A percentile compares a stretch with the other conserved stretches of the same genome.
These are phyloP conservation scores for Hephaestus fuliginosus DNA, from an alignment of 2,797 vertebrate genomes.

Conservation along the genomic window DNA sequence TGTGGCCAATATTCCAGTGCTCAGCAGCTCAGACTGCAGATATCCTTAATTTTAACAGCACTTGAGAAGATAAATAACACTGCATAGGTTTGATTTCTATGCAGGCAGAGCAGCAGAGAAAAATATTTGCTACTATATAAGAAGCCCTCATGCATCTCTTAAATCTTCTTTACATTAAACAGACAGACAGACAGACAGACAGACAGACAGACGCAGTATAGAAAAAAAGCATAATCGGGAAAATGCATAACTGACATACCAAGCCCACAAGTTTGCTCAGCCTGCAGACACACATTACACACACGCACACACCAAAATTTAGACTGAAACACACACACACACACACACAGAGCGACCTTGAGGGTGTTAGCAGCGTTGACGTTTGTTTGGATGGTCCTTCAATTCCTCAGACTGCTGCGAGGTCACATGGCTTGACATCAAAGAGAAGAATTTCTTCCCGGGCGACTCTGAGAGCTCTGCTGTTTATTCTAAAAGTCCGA, in stretches of 20 bases:
- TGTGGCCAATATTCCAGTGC: not conserved
- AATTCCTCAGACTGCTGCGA: constrained; percentile 75
- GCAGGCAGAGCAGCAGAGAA: not conserved
- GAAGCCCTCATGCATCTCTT: not conserved
- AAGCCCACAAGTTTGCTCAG: not conserved
- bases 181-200: too few relatives aligned
- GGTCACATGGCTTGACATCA: constrained; percentile 79
- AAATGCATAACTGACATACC: constrained; percentile 6
- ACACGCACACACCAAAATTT: constrained; percentile 17
- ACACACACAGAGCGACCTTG: constrained; percentile 63
- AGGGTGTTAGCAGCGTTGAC: constrained; percentile 78
- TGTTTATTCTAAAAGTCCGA: constrained; percentile 73
- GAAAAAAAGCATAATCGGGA: not conserved
- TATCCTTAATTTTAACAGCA: not conserved
- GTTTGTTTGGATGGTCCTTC: constrained; percentile 75
- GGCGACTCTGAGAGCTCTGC: constrained; percentile 68
- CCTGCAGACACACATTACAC: not conserved
- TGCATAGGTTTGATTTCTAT: not conserved
- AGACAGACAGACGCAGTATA: too few relatives aligned
- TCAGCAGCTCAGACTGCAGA: not conserved
- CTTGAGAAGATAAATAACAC: not conserved
- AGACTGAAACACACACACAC: constrained; percentile 24
- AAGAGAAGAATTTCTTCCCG: constrained; percentile 76
- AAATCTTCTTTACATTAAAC: not conserved
- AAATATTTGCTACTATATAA: not conserved